A percentile compares a stretch with the other conserved stretches of the same genome.
These are phyloP conservation scores for Xylocopa sonorina DNA, from an alignment of 1,140 invertebrate species.

Conservation along the genomic window DNA sequence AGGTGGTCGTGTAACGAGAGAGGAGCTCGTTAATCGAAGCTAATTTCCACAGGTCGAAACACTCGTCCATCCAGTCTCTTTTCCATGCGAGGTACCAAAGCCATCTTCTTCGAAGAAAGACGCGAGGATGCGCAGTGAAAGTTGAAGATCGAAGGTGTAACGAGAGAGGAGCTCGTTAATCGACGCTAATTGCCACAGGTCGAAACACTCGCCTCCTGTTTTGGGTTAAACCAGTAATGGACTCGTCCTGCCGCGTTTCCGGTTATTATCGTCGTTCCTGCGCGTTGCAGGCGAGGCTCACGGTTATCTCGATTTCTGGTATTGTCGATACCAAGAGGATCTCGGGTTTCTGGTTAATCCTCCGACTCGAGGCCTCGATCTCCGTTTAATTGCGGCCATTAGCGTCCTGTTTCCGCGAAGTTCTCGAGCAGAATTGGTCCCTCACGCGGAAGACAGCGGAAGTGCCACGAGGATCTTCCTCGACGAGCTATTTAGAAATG, in stretches of 20 bases:
- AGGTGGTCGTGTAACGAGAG: slow-evolving; percentile 2
- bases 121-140: no score
- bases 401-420: not conserved
- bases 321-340: slow-evolving; percentile 42
- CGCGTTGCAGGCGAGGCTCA: slow-evolving; percentile 26
- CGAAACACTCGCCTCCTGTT: slow-evolving; percentile 36
- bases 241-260: slow-evolving; percentile 57
- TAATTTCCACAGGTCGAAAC: slow-evolving; percentile 47
- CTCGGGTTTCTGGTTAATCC: not conserved
- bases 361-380: not conserved
- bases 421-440: not conserved
- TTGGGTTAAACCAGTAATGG: slow-evolving; percentile 50
- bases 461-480: no score
- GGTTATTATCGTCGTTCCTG: slow-evolving; percentile 61
- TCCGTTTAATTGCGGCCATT: not conserved
- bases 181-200: slow-evolving; percentile 48
- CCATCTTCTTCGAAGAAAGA: no score
- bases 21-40: slow-evolving; percentile 40
- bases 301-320: slow-evolving; percentile 58
- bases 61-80: no score
- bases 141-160: not conserved
- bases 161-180: slow-evolving; percentile 37
- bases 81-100: no score
- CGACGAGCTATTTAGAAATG: no score
- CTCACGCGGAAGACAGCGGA: no score